Percentiles rank a stretch among this genome's conserved stretches.
phyloP scores from a whole-genome alignment of 2,113 vertebrate genomes.

The Ia io region DNA sequence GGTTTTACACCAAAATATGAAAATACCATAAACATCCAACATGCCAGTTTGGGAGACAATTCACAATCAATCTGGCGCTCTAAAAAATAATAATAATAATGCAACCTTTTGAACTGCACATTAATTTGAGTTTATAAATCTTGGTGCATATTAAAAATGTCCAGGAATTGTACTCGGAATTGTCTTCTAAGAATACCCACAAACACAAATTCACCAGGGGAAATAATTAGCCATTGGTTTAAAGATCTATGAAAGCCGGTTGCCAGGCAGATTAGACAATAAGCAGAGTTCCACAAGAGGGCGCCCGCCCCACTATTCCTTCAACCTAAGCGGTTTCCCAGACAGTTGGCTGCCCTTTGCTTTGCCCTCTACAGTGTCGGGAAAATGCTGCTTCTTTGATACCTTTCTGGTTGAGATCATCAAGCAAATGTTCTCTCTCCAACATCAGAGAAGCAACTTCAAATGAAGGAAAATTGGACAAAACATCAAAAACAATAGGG shows the following conservation, averaged over 20 bases:
- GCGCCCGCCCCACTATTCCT: background rate
- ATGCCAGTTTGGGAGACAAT: background rate
- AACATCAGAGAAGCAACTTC: background rate
- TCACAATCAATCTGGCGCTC: background rate
- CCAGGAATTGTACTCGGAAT: background rate
- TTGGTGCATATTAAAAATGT: slow-evolving; percentile 7
- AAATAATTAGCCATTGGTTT: background rate
- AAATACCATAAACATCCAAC: background rate
- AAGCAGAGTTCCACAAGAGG: slow-evolving; percentile 36
- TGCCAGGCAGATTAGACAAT: slow-evolving; percentile 25
- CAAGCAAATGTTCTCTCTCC: background rate
- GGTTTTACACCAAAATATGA: background rate
- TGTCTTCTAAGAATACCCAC: background rate
- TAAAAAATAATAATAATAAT: background rate
- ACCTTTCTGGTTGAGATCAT: background rate
- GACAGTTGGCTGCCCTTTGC: background rate
- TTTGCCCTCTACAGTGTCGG: background rate
- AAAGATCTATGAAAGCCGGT: slow-evolving; percentile 2
- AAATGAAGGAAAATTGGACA: background rate
- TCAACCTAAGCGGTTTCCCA: background rate
- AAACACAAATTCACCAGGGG: background rate
- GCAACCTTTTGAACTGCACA: background rate
- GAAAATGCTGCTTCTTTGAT: background rate
- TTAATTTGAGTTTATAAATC: background rate
- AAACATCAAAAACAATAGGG: background rate